These are phyloP conservation scores for Eulemur coronatus DNA, from an alignment of 2,797 vertebrate genomes.

Conservation along the genomic window DNA sequence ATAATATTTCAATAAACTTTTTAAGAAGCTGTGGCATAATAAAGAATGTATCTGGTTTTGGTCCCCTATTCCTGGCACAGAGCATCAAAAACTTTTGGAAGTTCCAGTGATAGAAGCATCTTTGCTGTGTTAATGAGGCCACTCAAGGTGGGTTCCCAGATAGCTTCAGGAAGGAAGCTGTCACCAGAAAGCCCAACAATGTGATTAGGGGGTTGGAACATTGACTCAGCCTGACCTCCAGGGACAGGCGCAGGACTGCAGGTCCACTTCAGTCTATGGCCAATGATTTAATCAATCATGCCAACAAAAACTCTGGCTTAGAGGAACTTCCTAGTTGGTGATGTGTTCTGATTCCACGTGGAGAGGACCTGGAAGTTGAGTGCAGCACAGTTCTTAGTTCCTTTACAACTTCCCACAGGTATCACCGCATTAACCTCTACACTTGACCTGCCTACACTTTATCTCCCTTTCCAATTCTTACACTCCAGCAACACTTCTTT, in stretches of 20 bases:
- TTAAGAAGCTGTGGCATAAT: background rate
- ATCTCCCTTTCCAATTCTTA: background rate
- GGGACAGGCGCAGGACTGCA: background rate
- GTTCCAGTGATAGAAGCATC: background rate
- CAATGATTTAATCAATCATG: background rate
- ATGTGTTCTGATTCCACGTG: background rate
- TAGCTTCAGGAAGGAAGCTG: background rate
- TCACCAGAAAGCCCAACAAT: background rate
- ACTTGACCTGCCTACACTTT: background rate
- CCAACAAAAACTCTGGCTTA: background rate
- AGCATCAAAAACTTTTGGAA: slow-evolving; percentile 2
- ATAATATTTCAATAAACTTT: slow-evolving; percentile 20
- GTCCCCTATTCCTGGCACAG: background rate
- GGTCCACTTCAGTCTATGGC: background rate
- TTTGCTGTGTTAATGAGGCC: background rate
- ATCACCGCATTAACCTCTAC: background rate
- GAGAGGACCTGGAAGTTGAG: background rate
- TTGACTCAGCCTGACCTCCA: background rate
- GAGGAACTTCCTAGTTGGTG: background rate
- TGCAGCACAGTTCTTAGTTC: background rate
- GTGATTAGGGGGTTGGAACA: background rate
- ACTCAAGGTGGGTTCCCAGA: background rate
- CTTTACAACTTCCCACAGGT: background rate
- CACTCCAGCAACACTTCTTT: background rate
- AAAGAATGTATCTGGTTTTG: background rate